Percentiles rank a stretch among this genome's conserved stretches.
Conservation (phyloP, 2,113 vertebrate species). For the Coptodon rendalli region DNA sequence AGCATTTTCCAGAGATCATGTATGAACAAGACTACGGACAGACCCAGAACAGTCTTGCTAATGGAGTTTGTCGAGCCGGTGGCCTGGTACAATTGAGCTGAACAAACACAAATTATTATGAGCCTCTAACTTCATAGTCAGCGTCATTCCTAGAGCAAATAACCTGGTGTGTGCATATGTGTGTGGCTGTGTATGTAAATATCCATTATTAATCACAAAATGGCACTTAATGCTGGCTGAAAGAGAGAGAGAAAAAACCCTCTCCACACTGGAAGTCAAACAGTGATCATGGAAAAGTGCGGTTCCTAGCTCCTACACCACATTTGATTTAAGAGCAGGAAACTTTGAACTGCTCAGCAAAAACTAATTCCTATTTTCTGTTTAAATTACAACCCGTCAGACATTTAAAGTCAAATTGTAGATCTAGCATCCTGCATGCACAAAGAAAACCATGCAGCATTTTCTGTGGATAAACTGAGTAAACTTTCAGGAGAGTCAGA, state of each 20-base stretch:
- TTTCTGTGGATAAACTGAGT: background rate
- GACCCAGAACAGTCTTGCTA: background rate
- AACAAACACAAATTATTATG: slow-evolving; percentile 20
- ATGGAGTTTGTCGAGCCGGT: background rate
- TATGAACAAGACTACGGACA: background rate
- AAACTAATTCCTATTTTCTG: background rate
- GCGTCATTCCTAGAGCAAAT: background rate
- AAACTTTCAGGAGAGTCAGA: background rate
- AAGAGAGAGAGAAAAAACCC: background rate
- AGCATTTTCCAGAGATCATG: background rate
- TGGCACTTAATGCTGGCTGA: background rate
- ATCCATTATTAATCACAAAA: background rate
- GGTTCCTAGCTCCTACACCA: background rate
- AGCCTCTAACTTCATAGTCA: background rate
- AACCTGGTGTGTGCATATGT: background rate
- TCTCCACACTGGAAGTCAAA: background rate
- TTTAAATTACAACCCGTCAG: background rate
- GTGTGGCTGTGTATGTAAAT: background rate
- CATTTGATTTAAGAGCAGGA: background rate
- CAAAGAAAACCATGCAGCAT: background rate
- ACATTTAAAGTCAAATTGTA: background rate
- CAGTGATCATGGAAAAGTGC: background rate
- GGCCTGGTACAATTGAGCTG: background rate
- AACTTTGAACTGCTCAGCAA: background rate
- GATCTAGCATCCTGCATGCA: background rate